A percentile compares a stretch with the other conserved stretches of the same genome.
phyloP scores from a whole-genome alignment of 2,888 invertebrate species.

The Melanchra persicariae region DNA sequence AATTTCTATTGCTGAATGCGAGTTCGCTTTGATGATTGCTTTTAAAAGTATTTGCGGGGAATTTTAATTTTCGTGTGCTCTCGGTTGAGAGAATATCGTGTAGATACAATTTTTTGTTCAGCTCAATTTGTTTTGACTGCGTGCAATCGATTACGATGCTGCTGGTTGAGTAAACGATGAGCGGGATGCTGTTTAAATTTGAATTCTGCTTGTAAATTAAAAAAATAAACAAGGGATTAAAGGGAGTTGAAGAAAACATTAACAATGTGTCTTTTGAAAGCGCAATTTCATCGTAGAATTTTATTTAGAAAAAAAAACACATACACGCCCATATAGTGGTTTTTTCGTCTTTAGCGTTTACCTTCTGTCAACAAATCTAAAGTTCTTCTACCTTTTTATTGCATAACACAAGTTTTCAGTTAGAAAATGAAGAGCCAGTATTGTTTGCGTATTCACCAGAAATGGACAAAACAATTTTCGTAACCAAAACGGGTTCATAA shows the following conservation, averaged over 20 bases:
- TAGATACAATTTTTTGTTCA: slow-evolving; percentile 12
- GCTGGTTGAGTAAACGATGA: background rate
- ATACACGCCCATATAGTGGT: no score
- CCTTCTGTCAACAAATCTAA: no score
- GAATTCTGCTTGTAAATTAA: background rate
- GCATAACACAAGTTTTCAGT: no score
- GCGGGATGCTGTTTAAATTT: background rate
- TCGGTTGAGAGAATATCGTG: background rate
- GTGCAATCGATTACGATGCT: background rate
- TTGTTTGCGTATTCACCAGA: background rate
- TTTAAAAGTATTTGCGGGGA: slow-evolving; percentile 27
- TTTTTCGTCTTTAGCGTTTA: no score
- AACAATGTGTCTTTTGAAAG: background rate
- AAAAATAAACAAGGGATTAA: background rate
- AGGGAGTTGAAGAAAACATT: background rate
- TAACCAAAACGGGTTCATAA: background rate
- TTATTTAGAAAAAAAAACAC: no score
- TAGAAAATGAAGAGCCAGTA: background rate
- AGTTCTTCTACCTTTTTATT: no score
- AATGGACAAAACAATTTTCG: background rate
- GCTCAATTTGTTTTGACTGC: slow-evolving; percentile 2
- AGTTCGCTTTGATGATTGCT: slow-evolving; percentile 34
- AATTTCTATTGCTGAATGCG: slow-evolving; percentile 45
- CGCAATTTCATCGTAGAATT: no score
- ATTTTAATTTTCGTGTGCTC: slow-evolving; percentile 44